Evolutionary conservation across 2,113 vertebrate species (phyloP).

Genomic region (Galbula dea): DNA sequence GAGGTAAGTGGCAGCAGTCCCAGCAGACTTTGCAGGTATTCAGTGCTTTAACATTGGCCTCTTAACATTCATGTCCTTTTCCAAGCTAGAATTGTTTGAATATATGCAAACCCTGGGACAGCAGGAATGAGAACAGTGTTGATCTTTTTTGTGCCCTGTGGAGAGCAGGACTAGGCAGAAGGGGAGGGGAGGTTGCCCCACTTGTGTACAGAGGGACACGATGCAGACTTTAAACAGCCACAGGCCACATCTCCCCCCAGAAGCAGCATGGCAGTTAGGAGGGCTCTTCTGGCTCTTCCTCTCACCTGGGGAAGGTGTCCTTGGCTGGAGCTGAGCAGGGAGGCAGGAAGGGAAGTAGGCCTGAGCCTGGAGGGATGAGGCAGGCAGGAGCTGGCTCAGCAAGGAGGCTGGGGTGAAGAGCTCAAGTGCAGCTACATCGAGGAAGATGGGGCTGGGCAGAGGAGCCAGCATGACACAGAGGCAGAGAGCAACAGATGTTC

Average conservation of each 20-base stretch:
- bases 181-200: neutral
- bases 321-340: neutral
- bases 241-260: neutral
- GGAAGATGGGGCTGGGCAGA: neutral
- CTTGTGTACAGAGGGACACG: rapidly evolving
- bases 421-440: no score
- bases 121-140: neutral
- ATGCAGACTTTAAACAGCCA: neutral
- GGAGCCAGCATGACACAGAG: neutral
- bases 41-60: neutral
- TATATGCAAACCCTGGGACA: neutral
- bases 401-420: neutral
- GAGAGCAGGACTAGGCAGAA: neutral
- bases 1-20: slow-evolving; percentile 77
- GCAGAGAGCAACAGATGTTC: no score
- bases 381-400: neutral
- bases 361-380: neutral
- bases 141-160: neutral
- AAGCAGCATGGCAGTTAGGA: neutral
- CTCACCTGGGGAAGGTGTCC: no score
- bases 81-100: neutral
- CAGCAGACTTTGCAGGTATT: neutral
- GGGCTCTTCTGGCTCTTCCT: neutral
- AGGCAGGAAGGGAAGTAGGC: neutral
- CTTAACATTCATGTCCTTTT: neutral